These are phyloP conservation scores for Alligator sinensis DNA, from an alignment of 2,113 vertebrate genomes.

Conservation along the genomic window DNA sequence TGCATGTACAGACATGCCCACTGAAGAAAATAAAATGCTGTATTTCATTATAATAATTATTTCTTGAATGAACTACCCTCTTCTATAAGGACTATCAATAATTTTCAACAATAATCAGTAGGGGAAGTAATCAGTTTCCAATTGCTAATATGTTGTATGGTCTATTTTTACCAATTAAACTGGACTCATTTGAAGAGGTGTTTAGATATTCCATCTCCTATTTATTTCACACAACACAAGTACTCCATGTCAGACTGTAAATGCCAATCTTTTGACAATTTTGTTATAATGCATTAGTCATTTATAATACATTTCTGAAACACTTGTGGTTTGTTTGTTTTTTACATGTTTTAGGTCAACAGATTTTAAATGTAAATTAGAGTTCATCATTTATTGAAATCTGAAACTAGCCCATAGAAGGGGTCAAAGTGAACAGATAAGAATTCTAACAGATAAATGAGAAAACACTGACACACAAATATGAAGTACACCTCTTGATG, in stretches of 20 bases:
- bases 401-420: background rate
- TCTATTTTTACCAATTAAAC: rapidly evolving
- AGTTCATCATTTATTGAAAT: background rate
- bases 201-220: background rate
- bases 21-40: too few relatives aligned
- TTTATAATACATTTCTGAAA: background rate
- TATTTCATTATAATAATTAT: slow-evolving; percentile 10
- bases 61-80: background rate
- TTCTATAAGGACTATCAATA: background rate
- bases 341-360: background rate
- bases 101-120: background rate
- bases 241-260: background rate
- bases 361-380: background rate
- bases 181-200: background rate
- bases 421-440: background rate
- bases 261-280: background rate
- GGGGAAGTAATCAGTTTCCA: background rate
- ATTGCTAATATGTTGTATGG: background rate
- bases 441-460: background rate
- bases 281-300: background rate
- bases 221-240: background rate
- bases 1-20: too few relatives aligned
- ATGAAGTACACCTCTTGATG: background rate
- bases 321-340: background rate
- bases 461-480: background rate